Evolutionary conservation across 2,797 vertebrate genomes (phyloP), one percentile per base, ranked within the genome.

Genomic region (Mastacembelus armatus): DNA sequence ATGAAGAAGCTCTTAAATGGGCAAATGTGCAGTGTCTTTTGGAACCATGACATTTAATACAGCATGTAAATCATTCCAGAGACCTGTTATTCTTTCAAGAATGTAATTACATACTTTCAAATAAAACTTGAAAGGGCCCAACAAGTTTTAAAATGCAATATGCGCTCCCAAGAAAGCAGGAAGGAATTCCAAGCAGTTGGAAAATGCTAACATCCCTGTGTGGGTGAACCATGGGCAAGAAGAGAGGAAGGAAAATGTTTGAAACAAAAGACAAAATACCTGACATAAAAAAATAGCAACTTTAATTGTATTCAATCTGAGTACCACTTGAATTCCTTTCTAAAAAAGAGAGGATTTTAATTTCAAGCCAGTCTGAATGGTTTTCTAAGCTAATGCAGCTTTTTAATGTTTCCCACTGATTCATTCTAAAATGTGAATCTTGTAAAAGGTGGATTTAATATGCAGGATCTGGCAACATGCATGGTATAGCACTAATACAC

Each of bases 31-130:
- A 95, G 93, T 88, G 90, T 96, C 94, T 96, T 95, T 95, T 95
- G 90, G 90, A 95, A 95, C 92, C 87, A 87, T 95, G 95, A 95
- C 94, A 95, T 96, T 96, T 96, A 97, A 98, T 97, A 95, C 95
- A 92, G 91, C 92, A 92, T 93, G 94, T 96, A 98, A 98, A 97
- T 98, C 96, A 95, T 93, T 91, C 91, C 85, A 74, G 93, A 90
- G 94, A 96, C 94, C 95, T 94, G 94, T 96, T 97, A 95, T 95
- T 96, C 95, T 94, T 95, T 93, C 94, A 97, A 97, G 96, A 99
- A 98, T 98, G 97, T 94, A 97, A 97, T 98, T 96, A 96, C 96
- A 98, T 96, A 96, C 95, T 96, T 96, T 98, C 95, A 97, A 98
- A 99, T 97, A 96, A 99, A 99, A 99, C 96, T 95, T 98, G 96